Evolutionary conservation across 2,888 invertebrate genomes (phyloP).

Genomic region (Pseudanteris insignis): DNA sequence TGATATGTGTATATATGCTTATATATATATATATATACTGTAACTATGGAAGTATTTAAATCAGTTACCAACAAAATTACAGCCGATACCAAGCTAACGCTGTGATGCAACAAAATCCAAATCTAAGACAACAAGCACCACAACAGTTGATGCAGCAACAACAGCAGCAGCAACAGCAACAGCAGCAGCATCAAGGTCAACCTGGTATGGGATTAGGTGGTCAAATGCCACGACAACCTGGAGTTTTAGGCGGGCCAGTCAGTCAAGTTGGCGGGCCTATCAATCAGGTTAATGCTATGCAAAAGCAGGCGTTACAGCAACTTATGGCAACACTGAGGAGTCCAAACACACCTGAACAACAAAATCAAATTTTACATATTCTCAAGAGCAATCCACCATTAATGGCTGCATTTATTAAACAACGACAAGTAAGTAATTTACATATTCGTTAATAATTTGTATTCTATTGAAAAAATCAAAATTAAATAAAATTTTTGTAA

Average conservation of each 20-base stretch:
- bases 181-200: constrained; percentile 46
- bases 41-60: constrained; percentile 13
- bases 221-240: constrained; percentile 61
- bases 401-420: constrained; percentile 95
- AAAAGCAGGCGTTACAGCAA: constrained; percentile 76
- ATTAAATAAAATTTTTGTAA: too few species aligned
- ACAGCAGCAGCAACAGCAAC: constrained; percentile 68
- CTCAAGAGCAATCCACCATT: constrained; percentile 93
- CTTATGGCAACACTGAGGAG: constrained; percentile 90
- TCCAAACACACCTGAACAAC: constrained; percentile 91
- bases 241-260: constrained; percentile 61
- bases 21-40: too few species aligned
- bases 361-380: constrained; percentile 87
- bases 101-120: constrained; percentile 65
- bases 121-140: constrained; percentile 64
- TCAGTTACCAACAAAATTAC: constrained; percentile 33
- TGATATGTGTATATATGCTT: too few species aligned
- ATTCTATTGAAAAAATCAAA: too few species aligned
- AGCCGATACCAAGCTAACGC: constrained; percentile 63
- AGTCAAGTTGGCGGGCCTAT: constrained; percentile 65
- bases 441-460: too few species aligned
- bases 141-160: constrained; percentile 68
- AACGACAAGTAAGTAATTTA: constrained; percentile 72
- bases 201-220: constrained; percentile 59
- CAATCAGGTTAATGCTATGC: constrained; percentile 66